phyloP scores from a whole-genome alignment of 2,888 invertebrate species.

The Lissocephala sabroskyi region DNA sequence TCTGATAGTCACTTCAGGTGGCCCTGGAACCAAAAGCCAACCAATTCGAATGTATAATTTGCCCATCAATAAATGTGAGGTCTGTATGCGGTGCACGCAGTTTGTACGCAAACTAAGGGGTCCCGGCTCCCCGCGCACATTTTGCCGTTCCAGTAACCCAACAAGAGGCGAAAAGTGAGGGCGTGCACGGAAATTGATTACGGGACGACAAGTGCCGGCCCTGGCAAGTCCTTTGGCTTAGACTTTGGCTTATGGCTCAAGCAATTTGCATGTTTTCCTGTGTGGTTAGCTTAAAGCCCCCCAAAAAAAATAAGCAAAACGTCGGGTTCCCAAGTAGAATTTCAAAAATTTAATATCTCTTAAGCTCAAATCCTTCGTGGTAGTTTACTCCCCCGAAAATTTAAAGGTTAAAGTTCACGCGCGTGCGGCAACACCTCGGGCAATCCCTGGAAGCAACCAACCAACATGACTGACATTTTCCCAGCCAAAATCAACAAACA shows the following conservation, averaged over 20 bases:
- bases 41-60: constrained; percentile 22
- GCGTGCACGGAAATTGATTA: constrained; percentile 14
- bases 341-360: too few species aligned
- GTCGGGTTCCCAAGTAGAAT: too few species aligned
- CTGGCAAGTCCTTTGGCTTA: too few species aligned
- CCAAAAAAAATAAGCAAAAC: too few species aligned
- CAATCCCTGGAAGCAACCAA: constrained; percentile 11
- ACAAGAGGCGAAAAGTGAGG: not conserved
- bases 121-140: too few species aligned
- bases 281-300: too few species aligned
- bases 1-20: too few species aligned
- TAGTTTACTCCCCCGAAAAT: too few species aligned
- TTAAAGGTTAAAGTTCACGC: constrained; percentile 55
- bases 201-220: not conserved
- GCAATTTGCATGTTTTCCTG: too few species aligned
- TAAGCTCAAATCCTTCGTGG: too few species aligned
- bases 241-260: not conserved
- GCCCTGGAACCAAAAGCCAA: too few species aligned
- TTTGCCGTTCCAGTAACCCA: too few species aligned
- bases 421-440: constrained; percentile 24
- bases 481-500: constrained; percentile 46
- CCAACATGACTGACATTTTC: constrained; percentile 42
- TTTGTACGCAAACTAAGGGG: constrained; percentile 28
- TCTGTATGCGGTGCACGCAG: constrained; percentile 31
- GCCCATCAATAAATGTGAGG: constrained; percentile 15